These are phyloP conservation scores for Eucriotettix oculatus DNA, from an alignment of 2,888 invertebrate genomes.

Conservation along the genomic window DNA sequence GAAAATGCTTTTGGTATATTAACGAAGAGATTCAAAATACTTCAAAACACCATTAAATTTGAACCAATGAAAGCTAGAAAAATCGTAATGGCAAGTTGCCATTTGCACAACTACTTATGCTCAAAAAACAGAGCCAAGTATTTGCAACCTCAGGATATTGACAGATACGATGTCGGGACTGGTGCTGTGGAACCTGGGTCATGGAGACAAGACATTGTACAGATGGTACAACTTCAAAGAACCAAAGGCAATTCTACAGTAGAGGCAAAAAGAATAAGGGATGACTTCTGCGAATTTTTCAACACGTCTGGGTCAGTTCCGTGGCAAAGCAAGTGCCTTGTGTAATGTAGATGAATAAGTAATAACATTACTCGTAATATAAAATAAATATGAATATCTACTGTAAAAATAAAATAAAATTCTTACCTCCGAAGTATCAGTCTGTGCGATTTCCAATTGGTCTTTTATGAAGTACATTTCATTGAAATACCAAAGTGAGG, in stretches of 20 bases:
- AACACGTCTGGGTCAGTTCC: not conserved
- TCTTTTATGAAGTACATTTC: constrained; percentile 1
- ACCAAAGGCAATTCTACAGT: not conserved
- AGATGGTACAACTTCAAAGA: constrained; percentile 1
- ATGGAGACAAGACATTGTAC: not conserved
- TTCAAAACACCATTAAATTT: constrained; percentile 1
- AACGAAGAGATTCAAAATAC: not conserved
- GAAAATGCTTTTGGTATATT: not conserved
- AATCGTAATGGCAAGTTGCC: not conserved
- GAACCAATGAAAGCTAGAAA: not conserved
- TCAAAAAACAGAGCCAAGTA: not conserved
- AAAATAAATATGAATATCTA: not conserved
- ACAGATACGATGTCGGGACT: not conserved
- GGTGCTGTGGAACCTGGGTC: constrained; percentile 1
- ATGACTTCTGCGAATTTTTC: constrained; percentile 1
- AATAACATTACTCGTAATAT: not conserved
- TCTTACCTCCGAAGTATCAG: not conserved
- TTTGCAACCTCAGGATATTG: constrained; percentile 1
- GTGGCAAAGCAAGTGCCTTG: not conserved
- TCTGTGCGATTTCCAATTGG: not conserved
- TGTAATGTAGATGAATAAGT: not conserved
- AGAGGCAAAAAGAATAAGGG: constrained; percentile 1
- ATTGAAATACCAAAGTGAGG: not conserved
- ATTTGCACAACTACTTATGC: not conserved
- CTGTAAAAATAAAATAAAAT: not conserved